Evolutionary conservation across 2,113 vertebrate genomes (phyloP).

Genomic region (Oreochromis spilurus): DNA sequence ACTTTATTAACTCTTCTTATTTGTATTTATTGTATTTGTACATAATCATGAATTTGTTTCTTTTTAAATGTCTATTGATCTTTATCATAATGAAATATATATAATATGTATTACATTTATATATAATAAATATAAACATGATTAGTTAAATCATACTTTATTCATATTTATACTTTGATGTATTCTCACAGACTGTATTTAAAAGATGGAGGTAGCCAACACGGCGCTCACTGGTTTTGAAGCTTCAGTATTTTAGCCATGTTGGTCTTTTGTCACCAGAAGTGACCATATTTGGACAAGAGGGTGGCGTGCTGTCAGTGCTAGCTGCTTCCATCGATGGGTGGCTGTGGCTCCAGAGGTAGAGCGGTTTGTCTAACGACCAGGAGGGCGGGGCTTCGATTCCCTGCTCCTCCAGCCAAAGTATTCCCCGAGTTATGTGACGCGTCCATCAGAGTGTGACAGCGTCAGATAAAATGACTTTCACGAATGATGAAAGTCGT

Average conservation of each 20-base stretch:
- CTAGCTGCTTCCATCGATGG: neutral
- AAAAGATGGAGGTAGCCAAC: neutral
- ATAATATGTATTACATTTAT: neutral
- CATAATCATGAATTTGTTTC: neutral
- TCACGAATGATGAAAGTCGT: neutral
- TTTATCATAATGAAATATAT: neutral
- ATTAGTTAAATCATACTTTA: neutral
- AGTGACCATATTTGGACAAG: neutral
- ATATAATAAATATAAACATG: neutral
- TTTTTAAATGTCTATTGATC: rapidly evolving
- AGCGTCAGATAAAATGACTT: neutral
- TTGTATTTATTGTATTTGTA: neutral
- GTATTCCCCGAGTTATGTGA: neutral
- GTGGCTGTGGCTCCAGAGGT: neutral
- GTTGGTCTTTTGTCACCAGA: neutral
- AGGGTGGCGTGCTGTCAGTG: neutral
- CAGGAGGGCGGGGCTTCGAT: neutral
- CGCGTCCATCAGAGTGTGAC: too few relatives aligned
- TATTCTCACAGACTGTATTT: neutral
- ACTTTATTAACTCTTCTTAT: too few relatives aligned
- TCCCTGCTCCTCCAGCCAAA: too few relatives aligned
- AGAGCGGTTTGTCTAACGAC: neutral
- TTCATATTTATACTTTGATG: neutral
- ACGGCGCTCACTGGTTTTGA: neutral
- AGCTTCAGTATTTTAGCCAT: neutral